Base-by-base conservation (phyloP, 2,888 invertebrate genomes). In the Dasysyrphus albostriatus region DNA sequence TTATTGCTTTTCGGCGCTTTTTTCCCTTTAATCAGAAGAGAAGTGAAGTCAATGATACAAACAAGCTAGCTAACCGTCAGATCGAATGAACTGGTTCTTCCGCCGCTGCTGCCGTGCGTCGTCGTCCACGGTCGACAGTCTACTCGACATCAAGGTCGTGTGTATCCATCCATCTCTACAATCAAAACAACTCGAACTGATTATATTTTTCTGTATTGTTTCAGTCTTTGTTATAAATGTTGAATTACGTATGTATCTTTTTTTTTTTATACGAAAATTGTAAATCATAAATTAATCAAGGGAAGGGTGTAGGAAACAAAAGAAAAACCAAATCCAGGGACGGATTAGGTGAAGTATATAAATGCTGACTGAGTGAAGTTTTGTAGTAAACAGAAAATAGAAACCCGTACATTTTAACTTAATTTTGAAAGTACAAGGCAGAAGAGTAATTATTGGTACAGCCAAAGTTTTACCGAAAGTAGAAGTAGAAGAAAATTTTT, bases 81-180 rank as follows among this genome's bases (percentile, higher is more conserved):
- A 65, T 49, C 49, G 14, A 29, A 49, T 12, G 65, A 67, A 67
- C 65, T 67, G 65, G 65, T 67, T 67, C 34, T 49, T 49, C 8
- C 10, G n/a, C n/a, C 9, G 37, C n/a, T 2, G 24, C n/a, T 12
- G 65, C 49, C 34, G 65, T 65, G 49, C 49, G 34, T 32, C 47
- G 34, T 29, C 54, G 54, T 37, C 34, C 39, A 44, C n/a, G 14
- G 37, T 37, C 67, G 49, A 39, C 3, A 54, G 65, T 69, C 39
- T 37, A 69, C 69, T 39, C 59, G 59, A 51, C 42, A 81, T 77
- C 85, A 85, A 85, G 85, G 85, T 85, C 85, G 77, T 82, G 69
- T 85, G 85, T 81, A 77, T 85, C 61, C 85, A 82, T 73, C 82
- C 82, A 81, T 77, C 67, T 54, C 54, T 39, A 69, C 49, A 49